Percentiles rank a stretch among this genome's conserved stretches.
Evolutionary conservation across 2,113 vertebrate genomes (phyloP).

Genomic region (Siniperca knerii): DNA sequence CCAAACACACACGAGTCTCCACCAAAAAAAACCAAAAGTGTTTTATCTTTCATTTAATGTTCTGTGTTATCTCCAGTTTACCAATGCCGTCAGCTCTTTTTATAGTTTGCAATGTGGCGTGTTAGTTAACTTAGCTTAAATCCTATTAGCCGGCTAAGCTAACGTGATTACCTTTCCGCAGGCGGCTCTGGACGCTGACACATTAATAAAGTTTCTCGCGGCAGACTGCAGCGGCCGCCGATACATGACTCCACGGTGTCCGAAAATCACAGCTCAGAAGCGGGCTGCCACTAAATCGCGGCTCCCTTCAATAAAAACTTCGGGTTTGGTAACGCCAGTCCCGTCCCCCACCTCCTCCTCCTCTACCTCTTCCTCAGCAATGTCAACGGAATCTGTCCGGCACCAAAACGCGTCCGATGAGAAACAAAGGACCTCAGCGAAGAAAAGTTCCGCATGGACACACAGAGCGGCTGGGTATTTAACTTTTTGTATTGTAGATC

Average conservation of each 20-base stretch:
- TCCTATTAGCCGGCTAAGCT: slow-evolving; percentile 55
- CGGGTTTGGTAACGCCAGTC: slow-evolving; percentile 65
- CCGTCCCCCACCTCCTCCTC: slow-evolving; percentile 27
- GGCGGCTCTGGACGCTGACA: slow-evolving; percentile 55
- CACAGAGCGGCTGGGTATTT: no score
- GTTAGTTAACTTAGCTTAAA: neutral
- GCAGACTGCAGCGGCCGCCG: slow-evolving; percentile 81
- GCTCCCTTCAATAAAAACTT: slow-evolving; percentile 21
- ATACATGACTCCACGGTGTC: slow-evolving; percentile 77
- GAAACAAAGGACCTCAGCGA: slow-evolving; percentile 3
- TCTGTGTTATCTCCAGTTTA: no score
- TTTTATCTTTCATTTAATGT: no score
- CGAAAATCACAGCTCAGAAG: slow-evolving; percentile 9
- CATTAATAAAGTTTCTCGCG: slow-evolving; percentile 53
- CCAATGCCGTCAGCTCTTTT: neutral
- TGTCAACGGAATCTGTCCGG: slow-evolving; percentile 81
- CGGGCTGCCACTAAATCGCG: slow-evolving; percentile 33
- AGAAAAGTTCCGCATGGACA: slow-evolving; percentile 14
- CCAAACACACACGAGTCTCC: no score
- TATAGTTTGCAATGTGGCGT: neutral
- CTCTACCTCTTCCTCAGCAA: slow-evolving; percentile 69
- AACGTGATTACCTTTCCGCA: slow-evolving; percentile 75
- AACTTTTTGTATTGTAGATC: no score
- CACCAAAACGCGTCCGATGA: slow-evolving; percentile 45
- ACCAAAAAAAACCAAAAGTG: neutral